phyloP scores from a whole-genome alignment of 2,797 vertebrate genomes.

The Myripristis murdjan region DNA sequence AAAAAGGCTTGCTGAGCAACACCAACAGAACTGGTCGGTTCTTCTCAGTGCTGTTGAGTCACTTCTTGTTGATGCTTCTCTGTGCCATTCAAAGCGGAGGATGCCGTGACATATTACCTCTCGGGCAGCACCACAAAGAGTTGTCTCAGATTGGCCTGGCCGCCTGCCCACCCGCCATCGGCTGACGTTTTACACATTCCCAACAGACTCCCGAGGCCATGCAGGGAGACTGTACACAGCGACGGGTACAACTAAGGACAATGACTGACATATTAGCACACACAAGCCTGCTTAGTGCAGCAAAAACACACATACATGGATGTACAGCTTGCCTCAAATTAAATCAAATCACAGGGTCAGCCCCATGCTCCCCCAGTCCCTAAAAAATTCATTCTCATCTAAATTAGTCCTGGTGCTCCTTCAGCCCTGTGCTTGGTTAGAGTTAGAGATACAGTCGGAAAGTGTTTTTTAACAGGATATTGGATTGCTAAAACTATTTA shows the following conservation, averaged over 20 bases:
- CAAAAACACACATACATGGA: slow-evolving; percentile 23
- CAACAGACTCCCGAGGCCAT: slow-evolving; percentile 51
- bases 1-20: slow-evolving; percentile 51
- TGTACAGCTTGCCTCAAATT: no score
- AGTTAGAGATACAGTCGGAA: no score
- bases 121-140: slow-evolving; percentile 69
- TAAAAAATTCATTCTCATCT: no score
- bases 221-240: slow-evolving; percentile 18
- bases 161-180: slow-evolving; percentile 28
- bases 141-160: slow-evolving; percentile 61
- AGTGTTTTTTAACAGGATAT: no score
- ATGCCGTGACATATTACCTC: slow-evolving; percentile 73
- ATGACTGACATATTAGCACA: slow-evolving; percentile 40
- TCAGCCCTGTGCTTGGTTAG: no score
- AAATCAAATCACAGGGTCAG: no score
- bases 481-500: no score
- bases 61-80: slow-evolving; percentile 70
- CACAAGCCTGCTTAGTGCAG: slow-evolving; percentile 8
- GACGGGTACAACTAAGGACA: slow-evolving; percentile 11
- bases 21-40: slow-evolving; percentile 57
- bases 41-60: slow-evolving; percentile 67
- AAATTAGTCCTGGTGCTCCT: no score
- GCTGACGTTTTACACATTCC: slow-evolving; percentile 61
- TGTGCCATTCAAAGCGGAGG: slow-evolving; percentile 59
- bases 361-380: no score